Conservation (phyloP, 1,140 invertebrate genomes). For the Anagrus nilaparvatae region DNA sequence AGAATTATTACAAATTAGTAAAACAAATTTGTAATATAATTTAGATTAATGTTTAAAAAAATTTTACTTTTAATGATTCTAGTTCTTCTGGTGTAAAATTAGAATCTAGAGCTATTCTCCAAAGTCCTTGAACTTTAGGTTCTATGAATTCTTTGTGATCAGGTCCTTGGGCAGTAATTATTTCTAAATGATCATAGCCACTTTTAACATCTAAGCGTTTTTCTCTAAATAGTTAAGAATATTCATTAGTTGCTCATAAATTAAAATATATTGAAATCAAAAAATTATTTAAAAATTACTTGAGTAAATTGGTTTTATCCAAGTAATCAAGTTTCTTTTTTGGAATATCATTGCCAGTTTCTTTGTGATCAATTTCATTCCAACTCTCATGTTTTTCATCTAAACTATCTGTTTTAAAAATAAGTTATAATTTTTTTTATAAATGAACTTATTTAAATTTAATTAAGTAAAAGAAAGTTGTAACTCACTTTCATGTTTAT, state of each 20-base stretch:
- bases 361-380: slow-evolving; percentile 48
- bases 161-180: slow-evolving; percentile 60
- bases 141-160: slow-evolving; percentile 79
- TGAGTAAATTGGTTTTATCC: slow-evolving; percentile 55
- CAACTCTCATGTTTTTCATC: slow-evolving; percentile 44
- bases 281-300: slow-evolving; percentile 25
- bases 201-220: slow-evolving; percentile 69
- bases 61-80: slow-evolving; percentile 63
- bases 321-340: slow-evolving; percentile 45
- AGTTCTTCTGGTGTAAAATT: slow-evolving; percentile 76
- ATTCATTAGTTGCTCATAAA: too few relatives aligned
- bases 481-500: slow-evolving; percentile 54
- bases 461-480: slow-evolving; percentile 9
- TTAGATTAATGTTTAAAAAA: background rate
- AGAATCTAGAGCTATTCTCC: slow-evolving; percentile 66
- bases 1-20: background rate
- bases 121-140: slow-evolving; percentile 78
- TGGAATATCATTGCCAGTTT: slow-evolving; percentile 53
- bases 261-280: background rate
- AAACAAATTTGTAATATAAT: slow-evolving; percentile 1
- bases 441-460: too few relatives aligned
- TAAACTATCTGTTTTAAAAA: slow-evolving; percentile 34
- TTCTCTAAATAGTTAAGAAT: slow-evolving; percentile 43
- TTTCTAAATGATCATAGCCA: slow-evolving; percentile 69
- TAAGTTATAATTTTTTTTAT: slow-evolving; percentile 14